Evolutionary conservation across 2,797 vertebrate genomes (phyloP), one percentile per base, ranked within the genome.

Genomic region (Morelia viridis): DNA sequence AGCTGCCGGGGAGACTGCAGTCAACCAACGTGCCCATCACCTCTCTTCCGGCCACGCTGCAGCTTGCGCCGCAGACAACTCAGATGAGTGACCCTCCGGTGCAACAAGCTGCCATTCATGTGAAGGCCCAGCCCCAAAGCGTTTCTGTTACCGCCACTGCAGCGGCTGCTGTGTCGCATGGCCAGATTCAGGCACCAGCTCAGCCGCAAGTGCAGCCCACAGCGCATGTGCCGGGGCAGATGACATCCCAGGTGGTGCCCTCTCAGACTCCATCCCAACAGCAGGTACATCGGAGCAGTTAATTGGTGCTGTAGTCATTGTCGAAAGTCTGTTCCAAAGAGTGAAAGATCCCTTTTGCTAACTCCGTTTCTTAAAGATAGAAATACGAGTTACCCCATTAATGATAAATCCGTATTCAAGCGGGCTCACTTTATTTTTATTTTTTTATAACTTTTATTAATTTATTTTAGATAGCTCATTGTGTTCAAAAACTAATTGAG

Each of bases 1-100:
- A 99, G 97, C 97, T 99, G 89, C 98, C 98, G 0, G 96, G 97
- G 57, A 97, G 98, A 65, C 94, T 98, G 94, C 97, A 98, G 90
- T 97, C 98, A 58, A 93, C 97, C 1, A 93, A 84, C 1, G 97
- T 98, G 24, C 97, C 98, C 15, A 97, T 99, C 96, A 94, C 97
- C 0, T 95, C 98, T 28, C 96, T 99, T 26, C 97, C 97, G 0
- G 91, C 96, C 56, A 0, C 97, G 0, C 92, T 98, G 91, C 98
- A 99, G 90, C 97, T 99, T 90, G 87, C 98, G 0, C 98, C 98
- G 88, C 98, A 98, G 96, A 97, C 98, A 22, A 93, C 94, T 0
- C 97, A 96, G 85, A 83, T 96, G 0, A 93, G 95, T 64, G 96
- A 97, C 0, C 15, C 95, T 10, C 95, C 96, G 0, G 83, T 94